Percentiles rank a stretch among this genome's conserved stretches.
Conservation (phyloP, 2,113 vertebrate genomes). For the Uria aalge region DNA sequence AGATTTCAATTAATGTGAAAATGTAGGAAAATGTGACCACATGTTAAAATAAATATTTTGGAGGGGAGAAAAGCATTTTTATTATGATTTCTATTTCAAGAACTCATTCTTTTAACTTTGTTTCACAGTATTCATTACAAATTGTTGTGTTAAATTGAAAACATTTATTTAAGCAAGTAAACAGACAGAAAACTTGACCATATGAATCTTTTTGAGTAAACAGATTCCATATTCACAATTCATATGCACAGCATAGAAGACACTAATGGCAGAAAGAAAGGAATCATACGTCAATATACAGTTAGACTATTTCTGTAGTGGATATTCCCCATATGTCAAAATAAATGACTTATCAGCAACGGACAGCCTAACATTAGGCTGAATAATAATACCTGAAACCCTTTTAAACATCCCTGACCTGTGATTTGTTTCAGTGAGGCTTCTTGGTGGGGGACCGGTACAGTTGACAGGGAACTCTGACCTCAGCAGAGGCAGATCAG, state of each 20-base stretch:
- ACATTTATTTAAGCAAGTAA: slow-evolving; percentile 74
- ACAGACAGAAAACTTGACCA: slow-evolving; percentile 55
- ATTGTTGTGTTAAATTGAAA: slow-evolving; percentile 77
- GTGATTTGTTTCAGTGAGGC: neutral
- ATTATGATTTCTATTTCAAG: slow-evolving; percentile 67
- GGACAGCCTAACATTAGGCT: neutral
- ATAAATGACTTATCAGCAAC: neutral
- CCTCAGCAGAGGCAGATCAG: neutral
- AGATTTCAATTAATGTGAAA: slow-evolving; percentile 71
- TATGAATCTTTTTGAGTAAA: slow-evolving; percentile 67
- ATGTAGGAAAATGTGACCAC: slow-evolving; percentile 64
- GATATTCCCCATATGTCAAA: neutral
- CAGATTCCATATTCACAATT: slow-evolving; percentile 64
- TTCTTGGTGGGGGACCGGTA: neutral
- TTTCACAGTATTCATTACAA: slow-evolving; percentile 74
- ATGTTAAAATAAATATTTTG: slow-evolving; percentile 72
- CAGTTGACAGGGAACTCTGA: neutral
- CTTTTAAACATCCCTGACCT: neutral
- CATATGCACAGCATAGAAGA: slow-evolving; percentile 45
- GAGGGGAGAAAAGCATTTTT: slow-evolving; percentile 58
- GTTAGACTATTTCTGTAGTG: slow-evolving; percentile 39
- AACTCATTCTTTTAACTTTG: slow-evolving; percentile 68
- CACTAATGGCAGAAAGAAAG: neutral
- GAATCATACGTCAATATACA: slow-evolving; percentile 33
- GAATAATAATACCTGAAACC: neutral